Base-by-base conservation (phyloP, 1,140 invertebrate species). In the Maconellicoccus hirsutus region DNA sequence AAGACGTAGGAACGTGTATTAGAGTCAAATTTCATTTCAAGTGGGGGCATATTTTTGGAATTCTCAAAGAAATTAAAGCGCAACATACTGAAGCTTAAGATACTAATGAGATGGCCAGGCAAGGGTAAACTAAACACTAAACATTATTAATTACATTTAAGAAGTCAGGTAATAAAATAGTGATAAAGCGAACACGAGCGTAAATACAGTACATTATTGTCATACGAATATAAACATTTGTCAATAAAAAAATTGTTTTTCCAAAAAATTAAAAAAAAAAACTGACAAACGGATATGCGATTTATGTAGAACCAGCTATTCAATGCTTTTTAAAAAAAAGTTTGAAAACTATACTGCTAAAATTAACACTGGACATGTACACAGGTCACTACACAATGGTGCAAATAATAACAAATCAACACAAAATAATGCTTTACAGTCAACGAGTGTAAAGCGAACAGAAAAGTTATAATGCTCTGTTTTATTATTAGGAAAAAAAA, bases 41-140 rank as follows among this genome's bases (percentile, higher is more conserved):
- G n/a, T n/a, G 29, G 29, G 29, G 12, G 4, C 12, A 2, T 52
- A 8, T 19, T 52, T 19, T 14, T 52, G 6, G 6, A 16, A 12
- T 33, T 52, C 42, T 52, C 42, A 52, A 52, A 52, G 42, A 52
- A 52, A 52, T 52, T 14, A 61, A 71, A 71, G 59, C 39, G 25
- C 26, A 71, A 25, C 66, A 61, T 74, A 74, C 74, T 74, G 74
- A 75, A 73, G 73, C 74, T 75, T 74, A 75, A 73, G 71, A 70
- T 71, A 75, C 74, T 75, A 73, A 70, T 75, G 74, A 75, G 74
- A 75, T 75, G 74, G 74, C 73, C 70, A 72, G 71, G 71, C 69
- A 74, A 59, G 61, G 73, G 42, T 52, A 42, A 52, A 70, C 70
- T 38, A 70, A 70, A 38, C 70, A 70, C 61, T 66, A 66, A 66